Base-by-base conservation (phyloP, 2,113 vertebrate genomes). In the Suncus etruscus region DNA sequence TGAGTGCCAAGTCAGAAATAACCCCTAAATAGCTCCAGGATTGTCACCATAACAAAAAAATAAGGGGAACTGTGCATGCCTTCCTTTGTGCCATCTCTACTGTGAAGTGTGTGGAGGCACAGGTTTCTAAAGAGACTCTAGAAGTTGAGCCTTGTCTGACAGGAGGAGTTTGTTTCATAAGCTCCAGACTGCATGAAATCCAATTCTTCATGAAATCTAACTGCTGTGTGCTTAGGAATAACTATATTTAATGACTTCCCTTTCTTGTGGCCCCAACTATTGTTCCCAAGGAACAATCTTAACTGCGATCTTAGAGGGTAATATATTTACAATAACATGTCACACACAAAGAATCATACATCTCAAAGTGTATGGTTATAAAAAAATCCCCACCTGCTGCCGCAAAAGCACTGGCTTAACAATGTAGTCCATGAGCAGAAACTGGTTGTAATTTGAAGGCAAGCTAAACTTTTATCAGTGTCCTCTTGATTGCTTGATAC, bases 91-190 rank as follows among this genome's bases (percentile, higher is more conserved):
- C 39, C 48, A 47, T 58, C 16, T 45, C 47, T 45, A 1, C 32
- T 47, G 5, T n/a, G 1, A 5, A 22, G 1, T 1, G 1, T 25
- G n/a, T n/a, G 25, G 8, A 7, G 25, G 25, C 50, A 16, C 0
- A 0, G 4, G 11, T 58, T 58, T 58, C 54, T 58, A 58, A 58
- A 58, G 15, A 5, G 11, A 16, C 54, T 18, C 1, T 14, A 18
- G 54, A 22, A 54, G 7, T 45, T 12, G 3, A 58, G n/a, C 25
- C 27, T 18, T 9, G 1, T 16, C 31, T 48, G 61, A 16, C 54
- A 14, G 4, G 54, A 5, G 15, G 11, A 16, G 8, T 58, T 1
- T 24, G 11, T 1, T 3, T 1, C 14, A 15, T 1, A 3, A 45
- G 4, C 12, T 4, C 73, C 14, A 11, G 32, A 48, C 76, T 31